These are phyloP conservation scores for Sturnira hondurensis DNA, from an alignment of 2,113 vertebrate genomes.

Conservation along the genomic window DNA sequence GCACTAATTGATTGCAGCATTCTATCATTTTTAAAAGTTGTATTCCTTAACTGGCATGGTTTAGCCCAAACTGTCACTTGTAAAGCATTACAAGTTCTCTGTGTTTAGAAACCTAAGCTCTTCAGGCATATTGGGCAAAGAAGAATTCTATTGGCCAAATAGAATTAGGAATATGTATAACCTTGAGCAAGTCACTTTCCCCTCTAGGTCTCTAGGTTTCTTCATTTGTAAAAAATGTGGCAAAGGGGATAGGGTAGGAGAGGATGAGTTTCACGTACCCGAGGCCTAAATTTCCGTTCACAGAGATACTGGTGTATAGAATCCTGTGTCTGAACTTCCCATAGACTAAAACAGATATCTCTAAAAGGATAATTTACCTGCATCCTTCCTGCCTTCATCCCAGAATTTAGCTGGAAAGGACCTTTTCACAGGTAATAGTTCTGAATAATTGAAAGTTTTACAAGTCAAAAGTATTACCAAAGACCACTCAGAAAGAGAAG, in stretches of 20 bases:
- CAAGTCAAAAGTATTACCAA: not conserved
- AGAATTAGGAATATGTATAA: not conserved
- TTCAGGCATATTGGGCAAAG: conserved; percentile 8
- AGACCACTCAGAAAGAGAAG: not conserved
- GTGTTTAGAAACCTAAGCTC: conserved; percentile 17
- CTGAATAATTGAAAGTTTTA: not conserved
- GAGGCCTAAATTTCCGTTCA: not conserved
- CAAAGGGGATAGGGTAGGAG: not conserved
- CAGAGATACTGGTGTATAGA: not conserved
- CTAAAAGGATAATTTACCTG: not conserved
- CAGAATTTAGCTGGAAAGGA: not conserved
- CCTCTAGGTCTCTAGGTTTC: not conserved
- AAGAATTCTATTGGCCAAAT: accelerated
- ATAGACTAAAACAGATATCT: not conserved
- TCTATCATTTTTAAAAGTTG: conserved; percentile 71
- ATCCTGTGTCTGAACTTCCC: not conserved
- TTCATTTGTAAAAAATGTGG: not conserved
- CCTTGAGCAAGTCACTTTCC: not conserved
- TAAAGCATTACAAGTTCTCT: not conserved
- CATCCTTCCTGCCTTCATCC: not conserved
- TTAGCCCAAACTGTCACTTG: conserved; percentile 43
- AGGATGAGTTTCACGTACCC: not conserved
- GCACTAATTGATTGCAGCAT: conserved; percentile 78
- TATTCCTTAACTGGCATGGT: conserved; percentile 48
- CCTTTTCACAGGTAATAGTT: not conserved